These are phyloP conservation scores for Chelonus insularis DNA, from an alignment of 1,140 invertebrate genomes.

Conservation along the genomic window DNA sequence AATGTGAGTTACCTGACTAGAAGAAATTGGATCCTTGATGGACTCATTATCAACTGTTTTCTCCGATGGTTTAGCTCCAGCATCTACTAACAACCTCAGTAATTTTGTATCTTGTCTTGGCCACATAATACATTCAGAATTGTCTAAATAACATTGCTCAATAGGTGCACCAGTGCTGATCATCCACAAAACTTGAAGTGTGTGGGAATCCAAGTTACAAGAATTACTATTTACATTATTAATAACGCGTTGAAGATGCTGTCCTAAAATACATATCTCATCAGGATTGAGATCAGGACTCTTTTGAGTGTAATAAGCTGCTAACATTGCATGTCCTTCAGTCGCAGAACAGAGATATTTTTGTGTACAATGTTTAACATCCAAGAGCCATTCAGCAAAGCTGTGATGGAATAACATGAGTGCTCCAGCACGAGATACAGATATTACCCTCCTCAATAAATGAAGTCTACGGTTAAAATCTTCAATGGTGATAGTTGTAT, in stretches of 20 bases:
- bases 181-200: conserved; percentile 70
- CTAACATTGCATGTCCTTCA: conserved; percentile 87
- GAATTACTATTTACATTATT: conserved; percentile 34
- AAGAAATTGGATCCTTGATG: conserved; percentile 57
- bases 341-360: conserved; percentile 86
- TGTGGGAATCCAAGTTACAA: conserved; percentile 63
- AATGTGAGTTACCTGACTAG: conserved; percentile 62
- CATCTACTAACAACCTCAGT: conserved; percentile 68
- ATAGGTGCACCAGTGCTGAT: conserved; percentile 68
- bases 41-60: conserved; percentile 58
- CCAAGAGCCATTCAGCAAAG: conserved; percentile 91
- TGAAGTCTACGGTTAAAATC: conserved; percentile 84
- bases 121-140: conserved; percentile 56
- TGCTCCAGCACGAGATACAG: conserved; percentile 66
- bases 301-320: conserved; percentile 77
- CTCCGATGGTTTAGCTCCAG: conserved; percentile 65
- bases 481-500: conserved; percentile 76
- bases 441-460: conserved; percentile 74
- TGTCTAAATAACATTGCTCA: conserved; percentile 66
- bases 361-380: conserved; percentile 95
- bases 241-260: conserved; percentile 53
- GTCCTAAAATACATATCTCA: conserved; percentile 55
- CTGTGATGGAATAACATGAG: conserved; percentile 86
- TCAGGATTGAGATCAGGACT: conserved; percentile 60
- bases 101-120: conserved; percentile 65